Evolutionary conservation across 2,797 vertebrate species (phyloP).

Genomic region (Acomys russatus): DNA sequence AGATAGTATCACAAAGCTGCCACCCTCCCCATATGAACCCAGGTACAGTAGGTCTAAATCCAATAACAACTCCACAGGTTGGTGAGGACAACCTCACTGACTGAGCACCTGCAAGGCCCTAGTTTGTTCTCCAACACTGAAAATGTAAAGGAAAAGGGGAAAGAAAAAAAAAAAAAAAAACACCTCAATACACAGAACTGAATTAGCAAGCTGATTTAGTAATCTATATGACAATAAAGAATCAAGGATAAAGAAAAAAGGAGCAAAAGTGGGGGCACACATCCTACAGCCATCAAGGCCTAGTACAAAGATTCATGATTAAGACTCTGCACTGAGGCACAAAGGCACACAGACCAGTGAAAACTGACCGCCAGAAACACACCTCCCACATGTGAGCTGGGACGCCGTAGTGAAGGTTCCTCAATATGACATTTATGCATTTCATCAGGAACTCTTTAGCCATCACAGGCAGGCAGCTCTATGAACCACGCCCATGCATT

Average conservation of each 20-base stretch:
- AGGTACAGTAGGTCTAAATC: background rate
- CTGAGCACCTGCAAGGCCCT: background rate
- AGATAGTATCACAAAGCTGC: background rate
- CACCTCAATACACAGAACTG: background rate
- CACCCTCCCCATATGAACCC: background rate
- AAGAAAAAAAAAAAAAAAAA: background rate
- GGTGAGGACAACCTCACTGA: background rate
- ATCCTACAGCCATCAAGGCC: background rate
- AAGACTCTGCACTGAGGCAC: background rate
- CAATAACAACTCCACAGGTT: background rate
- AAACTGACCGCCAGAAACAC: background rate
- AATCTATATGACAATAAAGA: background rate
- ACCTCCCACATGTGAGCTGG: background rate
- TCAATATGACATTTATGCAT: background rate
- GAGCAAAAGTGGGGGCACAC: background rate
- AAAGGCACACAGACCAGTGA: background rate
- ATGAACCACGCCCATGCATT: background rate
- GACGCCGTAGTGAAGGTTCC: too few species aligned
- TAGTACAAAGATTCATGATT: background rate
- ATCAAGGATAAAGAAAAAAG: background rate
- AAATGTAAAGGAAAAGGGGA: background rate
- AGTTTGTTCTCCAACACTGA: background rate
- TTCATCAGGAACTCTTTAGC: constrained; percentile 2
- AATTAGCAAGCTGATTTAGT: background rate
- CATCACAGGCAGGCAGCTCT: background rate